phyloP scores from a whole-genome alignment of 2,797 vertebrate genomes.

The Acipenser transmontanus region DNA sequence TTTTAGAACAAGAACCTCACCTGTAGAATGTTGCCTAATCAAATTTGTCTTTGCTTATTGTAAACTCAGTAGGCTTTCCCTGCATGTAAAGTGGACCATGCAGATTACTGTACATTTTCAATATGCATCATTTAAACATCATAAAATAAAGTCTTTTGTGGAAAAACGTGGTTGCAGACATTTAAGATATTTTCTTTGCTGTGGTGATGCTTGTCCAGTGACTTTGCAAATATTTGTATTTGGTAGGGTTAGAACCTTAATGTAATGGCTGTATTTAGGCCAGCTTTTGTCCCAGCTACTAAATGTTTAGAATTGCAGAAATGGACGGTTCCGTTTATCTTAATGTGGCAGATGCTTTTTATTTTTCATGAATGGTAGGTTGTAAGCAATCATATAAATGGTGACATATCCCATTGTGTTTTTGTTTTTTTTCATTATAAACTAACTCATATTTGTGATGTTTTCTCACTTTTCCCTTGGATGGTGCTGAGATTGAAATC shows the following conservation, averaged over 20 bases:
- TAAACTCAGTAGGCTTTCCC: conserved; percentile 73
- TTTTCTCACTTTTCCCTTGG: conserved; percentile 88
- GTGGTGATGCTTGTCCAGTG: conserved; percentile 14
- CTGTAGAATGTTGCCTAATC: conserved; percentile 71
- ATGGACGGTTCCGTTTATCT: too few species aligned
- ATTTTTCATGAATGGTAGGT: too few species aligned
- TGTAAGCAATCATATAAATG: conserved; percentile 23
- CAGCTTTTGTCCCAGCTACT: too few species aligned
- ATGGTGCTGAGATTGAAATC: conserved; percentile 80
- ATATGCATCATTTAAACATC: conserved; percentile 68
- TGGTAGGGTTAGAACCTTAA: background rate
- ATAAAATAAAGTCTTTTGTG: conserved; percentile 77
- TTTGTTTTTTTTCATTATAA: conserved; percentile 30
- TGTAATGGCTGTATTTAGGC: too few species aligned
- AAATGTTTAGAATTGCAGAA: too few species aligned
- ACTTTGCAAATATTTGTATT: background rate
- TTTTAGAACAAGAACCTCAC: conserved; percentile 56
- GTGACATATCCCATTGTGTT: background rate
- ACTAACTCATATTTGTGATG: conserved; percentile 85
- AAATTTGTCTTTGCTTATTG: conserved; percentile 72
- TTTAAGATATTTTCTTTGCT: conserved; percentile 17
- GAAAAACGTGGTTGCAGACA: conserved; percentile 38
- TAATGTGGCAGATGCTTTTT: too few species aligned
- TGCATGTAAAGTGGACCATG: conserved; percentile 76
- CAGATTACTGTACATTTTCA: conserved; percentile 78